Evolutionary conservation across 2,797 vertebrate species (phyloP), one percentile per base, ranked within the genome.

Genomic region (Enoplosus armatus): DNA sequence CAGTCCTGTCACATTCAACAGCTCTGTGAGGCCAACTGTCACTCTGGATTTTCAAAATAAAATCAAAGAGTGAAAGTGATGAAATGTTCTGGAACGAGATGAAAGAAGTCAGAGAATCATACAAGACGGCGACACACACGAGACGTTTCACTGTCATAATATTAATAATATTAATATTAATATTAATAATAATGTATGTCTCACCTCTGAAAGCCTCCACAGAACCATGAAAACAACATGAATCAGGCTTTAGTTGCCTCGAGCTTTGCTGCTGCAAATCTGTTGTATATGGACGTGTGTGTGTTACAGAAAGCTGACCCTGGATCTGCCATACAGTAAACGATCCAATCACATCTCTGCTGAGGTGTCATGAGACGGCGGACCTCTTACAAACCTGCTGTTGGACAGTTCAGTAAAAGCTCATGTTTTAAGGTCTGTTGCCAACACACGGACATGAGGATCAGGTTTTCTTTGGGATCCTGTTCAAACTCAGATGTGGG

Each of bases 11-110:
- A n/a, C n/a, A n/a, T n/a, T 55, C 47, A 22, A 11, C 20, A n/a
- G 54, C 66, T 58, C 65, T 22, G 24, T 18, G 55, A 72, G 37
- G 41, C 54, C 43, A 8, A 63, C 50, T 68, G 74, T 81, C 81
- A 43, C 45, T 35, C 26, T 48, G n/a, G 29, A 50, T 66, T 79
- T 76, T 56, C 53, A 62, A 45, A 76, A 54, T 69, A 43, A 72
- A 85, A 61, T 20, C 67, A 64, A 22, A 56, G 5, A 10, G 45
- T 2, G 20, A 29, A 48, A 48, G 41, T 35, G 54, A 64, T 20
- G 33, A 67, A 77, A 62, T 70, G 10, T 61, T 26, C 39, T 26
- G 53, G 31, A 69, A 35, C 45, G n/a, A n/a, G n/a, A n/a, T n/a
- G n/a, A 33, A 16, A n/a, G 16, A 43, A 1, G 33, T 50, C 24